A percentile compares a stretch with the other conserved stretches of the same genome.
Evolutionary conservation across 2,888 invertebrate genomes (phyloP).

Genomic region (Megalurothrips usitatus): DNA sequence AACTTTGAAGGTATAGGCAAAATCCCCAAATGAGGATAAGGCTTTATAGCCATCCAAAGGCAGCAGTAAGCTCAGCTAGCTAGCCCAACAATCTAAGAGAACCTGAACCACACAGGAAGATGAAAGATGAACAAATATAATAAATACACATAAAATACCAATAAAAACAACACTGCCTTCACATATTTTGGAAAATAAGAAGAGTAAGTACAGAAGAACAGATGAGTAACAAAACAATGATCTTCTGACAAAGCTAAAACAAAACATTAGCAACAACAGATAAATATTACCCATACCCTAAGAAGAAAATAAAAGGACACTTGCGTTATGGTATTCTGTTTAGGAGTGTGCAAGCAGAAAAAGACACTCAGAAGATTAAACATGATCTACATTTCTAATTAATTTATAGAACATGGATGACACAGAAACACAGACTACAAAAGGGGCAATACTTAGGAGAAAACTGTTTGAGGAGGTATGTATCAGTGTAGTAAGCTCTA

Average conservation of each 20-base stretch:
- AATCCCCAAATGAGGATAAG: background rate
- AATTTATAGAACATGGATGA: constrained; percentile 17
- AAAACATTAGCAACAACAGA: constrained; percentile 2
- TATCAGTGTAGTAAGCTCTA: too few relatives aligned
- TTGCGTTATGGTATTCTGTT: background rate
- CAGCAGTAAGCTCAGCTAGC: background rate
- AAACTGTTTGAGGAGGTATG: too few relatives aligned
- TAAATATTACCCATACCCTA: constrained; percentile 23
- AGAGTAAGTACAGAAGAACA: constrained; percentile 11
- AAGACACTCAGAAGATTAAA: constrained; percentile 23
- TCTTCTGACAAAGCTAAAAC: constrained; percentile 4
- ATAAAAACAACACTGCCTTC: constrained; percentile 5
- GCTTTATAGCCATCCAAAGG: background rate
- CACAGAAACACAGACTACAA: constrained; percentile 14
- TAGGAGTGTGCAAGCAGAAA: constrained; percentile 23
- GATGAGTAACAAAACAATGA: constrained; percentile 1
- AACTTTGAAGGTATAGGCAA: background rate
- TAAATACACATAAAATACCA: constrained; percentile 11
- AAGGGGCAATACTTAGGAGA: background rate
- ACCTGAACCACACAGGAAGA: constrained; percentile 24
- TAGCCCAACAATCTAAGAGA: background rate
- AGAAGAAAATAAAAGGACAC: background rate
- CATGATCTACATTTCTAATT: background rate
- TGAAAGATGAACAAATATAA: background rate
- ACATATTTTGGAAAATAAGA: background rate